Evolutionary conservation across 2,113 vertebrate species (phyloP).

Genomic region (Fukomys damarensis): DNA sequence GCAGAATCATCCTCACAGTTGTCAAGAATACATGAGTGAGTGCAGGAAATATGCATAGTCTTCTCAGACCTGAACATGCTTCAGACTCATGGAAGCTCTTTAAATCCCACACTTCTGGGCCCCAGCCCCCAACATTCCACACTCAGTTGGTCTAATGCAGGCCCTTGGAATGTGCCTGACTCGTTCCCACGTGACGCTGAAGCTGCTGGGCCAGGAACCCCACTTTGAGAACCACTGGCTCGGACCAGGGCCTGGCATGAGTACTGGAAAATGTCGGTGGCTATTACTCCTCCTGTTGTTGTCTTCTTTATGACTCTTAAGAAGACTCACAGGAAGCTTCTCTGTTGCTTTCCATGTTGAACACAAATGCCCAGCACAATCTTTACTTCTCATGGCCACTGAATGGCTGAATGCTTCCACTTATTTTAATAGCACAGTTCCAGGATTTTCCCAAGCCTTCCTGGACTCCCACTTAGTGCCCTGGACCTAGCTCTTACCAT

Average conservation of each 20-base stretch:
- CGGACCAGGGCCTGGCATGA: not conserved
- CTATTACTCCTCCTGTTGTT: fast-evolving
- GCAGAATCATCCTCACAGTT: not conserved
- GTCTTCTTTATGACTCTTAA: not conserved
- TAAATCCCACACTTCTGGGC: not conserved
- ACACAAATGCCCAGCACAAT: not conserved
- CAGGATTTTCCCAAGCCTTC: not conserved
- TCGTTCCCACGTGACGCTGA: not conserved
- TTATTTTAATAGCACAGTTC: not conserved
- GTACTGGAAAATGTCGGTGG: not conserved
- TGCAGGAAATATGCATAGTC: not conserved
- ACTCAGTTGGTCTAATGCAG: not conserved
- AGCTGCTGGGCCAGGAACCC: not conserved
- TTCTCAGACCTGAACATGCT: not conserved
- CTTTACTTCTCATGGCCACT: not conserved
- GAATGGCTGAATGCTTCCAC: not conserved
- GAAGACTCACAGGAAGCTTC: not conserved
- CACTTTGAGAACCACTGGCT: not conserved
- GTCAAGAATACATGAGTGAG: not conserved
- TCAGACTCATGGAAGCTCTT: not conserved
- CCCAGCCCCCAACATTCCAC: not conserved
- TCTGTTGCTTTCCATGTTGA: not conserved
- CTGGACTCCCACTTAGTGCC: fast-evolving
- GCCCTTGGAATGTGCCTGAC: not conserved
- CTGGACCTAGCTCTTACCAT: not conserved